Base-by-base conservation (phyloP, 2,888 invertebrate species). In the Osmoderma eremita region DNA sequence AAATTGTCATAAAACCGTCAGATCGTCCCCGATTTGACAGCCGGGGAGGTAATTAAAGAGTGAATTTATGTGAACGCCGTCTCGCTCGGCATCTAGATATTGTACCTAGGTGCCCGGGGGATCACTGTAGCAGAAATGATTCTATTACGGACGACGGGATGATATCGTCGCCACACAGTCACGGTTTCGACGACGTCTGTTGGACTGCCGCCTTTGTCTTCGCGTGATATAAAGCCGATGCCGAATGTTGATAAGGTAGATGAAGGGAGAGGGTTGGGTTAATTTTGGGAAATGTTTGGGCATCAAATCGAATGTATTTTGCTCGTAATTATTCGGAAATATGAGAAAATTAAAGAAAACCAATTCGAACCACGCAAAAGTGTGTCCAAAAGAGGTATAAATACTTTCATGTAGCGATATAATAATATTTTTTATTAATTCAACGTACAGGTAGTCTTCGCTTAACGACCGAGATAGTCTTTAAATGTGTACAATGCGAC, bases 1-100 rank as follows among this genome's bases (percentile, higher is more conserved):
- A 85, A 85, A 85, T 85, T 84, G 84, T 88, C 88, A 88, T 88
- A 88, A 88, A 88, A 88, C 87, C 88, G 88, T 88, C 88, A 87
- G 85, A 87, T 86, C 87, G 87, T 86, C 86, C 87, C 45, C 58
- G 88, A 88, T 88, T 88, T 88, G 88, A 88, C 88, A 82, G 81
- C 80, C 81, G 78, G 80, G 73, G 80, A 79, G 80, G 80, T 83
- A 83, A 83, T 83, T 83, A 83, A 83, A 82, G 82, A 76, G 78
- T 74, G 80, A 81, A 83, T 83, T 83, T 83, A 83, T 83, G 80
- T 79, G 79, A 77, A 75, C 79, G 76, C 78, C 79, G 80, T 77
- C n/a, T n/a, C 78, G 77, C 78, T 76, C 79, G 54, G 81, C 80
- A 81, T 81, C 80, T 78, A 78, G 79, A 80, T 78, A 76, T 77